Evolutionary conservation across 2,113 vertebrate genomes (phyloP), one percentile per base, ranked within the genome.

Genomic region (Ceratotherium simum): DNA sequence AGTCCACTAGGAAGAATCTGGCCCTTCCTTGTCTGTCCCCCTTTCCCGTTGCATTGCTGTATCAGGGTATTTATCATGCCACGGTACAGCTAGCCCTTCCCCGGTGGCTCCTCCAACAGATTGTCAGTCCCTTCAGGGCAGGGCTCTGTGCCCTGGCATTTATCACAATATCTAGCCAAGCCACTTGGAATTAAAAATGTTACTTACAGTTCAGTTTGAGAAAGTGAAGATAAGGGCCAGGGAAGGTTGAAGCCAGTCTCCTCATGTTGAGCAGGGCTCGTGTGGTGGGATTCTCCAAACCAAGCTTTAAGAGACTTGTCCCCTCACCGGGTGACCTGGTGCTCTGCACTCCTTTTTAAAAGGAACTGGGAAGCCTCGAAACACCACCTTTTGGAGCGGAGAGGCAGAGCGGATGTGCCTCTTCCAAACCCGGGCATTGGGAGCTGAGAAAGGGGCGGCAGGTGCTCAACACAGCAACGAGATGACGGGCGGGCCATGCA

Each of bases 271-370:
- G 54, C 4, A 46, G 27, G 31, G 18, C 21, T 58, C 5, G 0
- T 11, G 42, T 3, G 11, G 56, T 31, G 11, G 65, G 69, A 11
- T 21, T 6, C 3, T 29, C 27, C 14, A 33, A 5, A 36, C 21
- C 7, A 4, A 5, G 23, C 36, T 51, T 82, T 0, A 33, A 18
- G 20, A 78, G 33, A 11, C 42, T 48, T 93, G 39, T 29, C 54
- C 0, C 0, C 16, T 39, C 2, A 31, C 9, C 58, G 2, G 54
- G 31, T 14, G 21, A 29, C 36, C 6, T n/a, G 0, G 1, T 46
- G 46, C 3, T 58, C 42, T 56, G 29, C 21, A 21, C 16, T 8
- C 65, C 36, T 39, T 62, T 82, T 33, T 36, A 23, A 42, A 92
- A 88, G 85, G 11, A 73, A 7, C 25, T 6, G 27, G 42, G n/a